Evolutionary conservation across 2,888 invertebrate genomes (phyloP).

Genomic region (Ormyrus thymus): DNA sequence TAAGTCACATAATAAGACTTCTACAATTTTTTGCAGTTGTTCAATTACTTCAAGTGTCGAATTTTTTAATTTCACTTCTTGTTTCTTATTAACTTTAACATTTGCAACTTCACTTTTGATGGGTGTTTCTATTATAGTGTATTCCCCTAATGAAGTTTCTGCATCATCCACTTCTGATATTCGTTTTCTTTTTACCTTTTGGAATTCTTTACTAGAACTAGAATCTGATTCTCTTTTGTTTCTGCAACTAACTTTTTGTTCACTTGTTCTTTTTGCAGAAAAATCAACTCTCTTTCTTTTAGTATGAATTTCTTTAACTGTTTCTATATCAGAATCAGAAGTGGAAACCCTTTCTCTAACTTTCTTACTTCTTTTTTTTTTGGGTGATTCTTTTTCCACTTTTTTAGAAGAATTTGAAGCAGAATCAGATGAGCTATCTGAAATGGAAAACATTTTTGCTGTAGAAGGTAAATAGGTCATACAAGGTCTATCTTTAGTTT

Average conservation of each 20-base stretch:
- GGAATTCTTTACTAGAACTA: slow-evolving; percentile 65
- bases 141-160: slow-evolving; percentile 7
- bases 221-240: slow-evolving; percentile 55
- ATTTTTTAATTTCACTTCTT: slow-evolving; percentile 43
- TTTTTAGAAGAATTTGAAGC: slow-evolving; percentile 1
- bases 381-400: not conserved
- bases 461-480: slow-evolving; percentile 1
- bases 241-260: not conserved
- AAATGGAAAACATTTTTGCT: not conserved
- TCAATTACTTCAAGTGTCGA: slow-evolving; percentile 38
- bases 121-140: slow-evolving; percentile 11
- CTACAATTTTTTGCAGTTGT: slow-evolving; percentile 16
- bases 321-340: slow-evolving; percentile 51
- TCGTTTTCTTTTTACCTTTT: slow-evolving; percentile 18
- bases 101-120: slow-evolving; percentile 51
- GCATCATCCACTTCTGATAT: slow-evolving; percentile 39
- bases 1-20: slow-evolving; percentile 40
- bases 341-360: slow-evolving; percentile 39
- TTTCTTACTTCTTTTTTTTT: not conserved
- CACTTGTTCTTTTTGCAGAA: slow-evolving; percentile 29
- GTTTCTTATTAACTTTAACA: slow-evolving; percentile 41
- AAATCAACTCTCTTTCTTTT: not conserved
- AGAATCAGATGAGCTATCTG: slow-evolving; percentile 14
- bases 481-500: not conserved
- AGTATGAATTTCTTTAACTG: not conserved